Evolutionary conservation across 1,140 invertebrate species (phyloP).

Genomic region (Tyrophagus putrescentiae): DNA sequence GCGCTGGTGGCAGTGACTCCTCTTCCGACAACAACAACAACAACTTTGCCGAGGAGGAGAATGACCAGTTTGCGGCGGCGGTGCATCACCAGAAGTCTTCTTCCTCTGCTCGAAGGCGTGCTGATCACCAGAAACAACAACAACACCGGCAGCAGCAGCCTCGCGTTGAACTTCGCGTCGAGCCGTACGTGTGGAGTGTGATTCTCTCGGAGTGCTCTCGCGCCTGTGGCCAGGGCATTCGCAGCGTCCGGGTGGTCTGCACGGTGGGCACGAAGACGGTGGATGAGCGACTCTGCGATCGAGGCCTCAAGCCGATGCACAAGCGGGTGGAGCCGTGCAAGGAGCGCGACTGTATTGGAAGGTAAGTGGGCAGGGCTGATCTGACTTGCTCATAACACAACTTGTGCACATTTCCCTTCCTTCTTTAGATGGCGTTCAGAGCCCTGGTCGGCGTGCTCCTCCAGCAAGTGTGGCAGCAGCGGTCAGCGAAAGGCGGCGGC

Average conservation of each 20-base stretch:
- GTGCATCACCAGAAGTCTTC: not conserved
- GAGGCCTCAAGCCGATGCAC: slow-evolving; percentile 23
- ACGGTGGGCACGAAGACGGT: slow-evolving; percentile 20
- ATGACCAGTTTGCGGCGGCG: not conserved
- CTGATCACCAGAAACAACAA: not conserved
- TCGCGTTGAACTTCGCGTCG: slow-evolving; percentile 11
- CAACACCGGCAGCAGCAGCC: no score
- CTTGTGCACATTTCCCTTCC: not conserved
- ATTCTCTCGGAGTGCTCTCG: slow-evolving; percentile 13
- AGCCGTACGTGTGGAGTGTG: slow-evolving; percentile 16
- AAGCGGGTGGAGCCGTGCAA: slow-evolving; percentile 25
- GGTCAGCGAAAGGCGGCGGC: not conserved
- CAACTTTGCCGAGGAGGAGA: not conserved
- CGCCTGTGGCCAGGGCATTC: slow-evolving; percentile 19
- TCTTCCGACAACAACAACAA: not conserved
- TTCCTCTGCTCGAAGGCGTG: no score
- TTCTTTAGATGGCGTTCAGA: slow-evolving; percentile 6
- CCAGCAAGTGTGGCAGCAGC: no score
- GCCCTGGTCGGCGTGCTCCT: slow-evolving; percentile 5
- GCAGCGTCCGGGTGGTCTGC: slow-evolving; percentile 24
- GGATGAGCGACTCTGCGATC: slow-evolving; percentile 23
- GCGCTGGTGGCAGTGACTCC: not conserved
- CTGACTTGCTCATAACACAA: not conserved
- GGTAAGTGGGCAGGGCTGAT: slow-evolving; percentile 15
- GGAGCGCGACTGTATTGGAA: slow-evolving; percentile 25